phyloP scores from a whole-genome alignment of 2,113 vertebrate species.

The Miniopterus natalensis region DNA sequence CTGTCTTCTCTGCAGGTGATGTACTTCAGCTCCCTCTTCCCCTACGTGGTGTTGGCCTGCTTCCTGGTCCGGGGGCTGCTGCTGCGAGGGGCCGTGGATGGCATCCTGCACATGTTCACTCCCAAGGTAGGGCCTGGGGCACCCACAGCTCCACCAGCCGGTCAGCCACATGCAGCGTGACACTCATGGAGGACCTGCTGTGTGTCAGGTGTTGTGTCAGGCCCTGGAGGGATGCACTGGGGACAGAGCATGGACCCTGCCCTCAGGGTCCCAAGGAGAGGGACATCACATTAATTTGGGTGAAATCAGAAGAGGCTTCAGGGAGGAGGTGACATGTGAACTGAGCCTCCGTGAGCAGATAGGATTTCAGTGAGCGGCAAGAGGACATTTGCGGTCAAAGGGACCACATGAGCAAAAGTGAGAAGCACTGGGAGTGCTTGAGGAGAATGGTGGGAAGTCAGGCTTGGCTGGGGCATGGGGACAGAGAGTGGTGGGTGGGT shows the following conservation, averaged over 20 bases:
- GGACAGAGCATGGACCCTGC: neutral
- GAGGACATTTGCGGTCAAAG: neutral
- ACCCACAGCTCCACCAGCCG: neutral
- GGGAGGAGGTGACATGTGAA: neutral
- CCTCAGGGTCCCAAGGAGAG: neutral
- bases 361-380: neutral
- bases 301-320: neutral
- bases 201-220: neutral
- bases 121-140: constrained; percentile 93
- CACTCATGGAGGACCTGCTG: neutral
- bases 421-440: neutral
- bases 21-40: constrained; percentile 99
- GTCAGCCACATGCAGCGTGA: neutral
- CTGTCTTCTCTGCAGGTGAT: constrained; percentile 92
- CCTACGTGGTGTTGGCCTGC: constrained; percentile 98
- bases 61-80: constrained; percentile 96
- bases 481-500: too few relatives aligned
- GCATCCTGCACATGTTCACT: constrained; percentile 99
- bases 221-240: too few relatives aligned
- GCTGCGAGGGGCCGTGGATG: constrained; percentile 95
- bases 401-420: neutral
- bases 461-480: neutral
- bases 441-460: neutral
- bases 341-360: neutral
- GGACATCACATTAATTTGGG: neutral